Conservation (phyloP, 2,113 vertebrate genomes). For the Percopsis transmontana region DNA sequence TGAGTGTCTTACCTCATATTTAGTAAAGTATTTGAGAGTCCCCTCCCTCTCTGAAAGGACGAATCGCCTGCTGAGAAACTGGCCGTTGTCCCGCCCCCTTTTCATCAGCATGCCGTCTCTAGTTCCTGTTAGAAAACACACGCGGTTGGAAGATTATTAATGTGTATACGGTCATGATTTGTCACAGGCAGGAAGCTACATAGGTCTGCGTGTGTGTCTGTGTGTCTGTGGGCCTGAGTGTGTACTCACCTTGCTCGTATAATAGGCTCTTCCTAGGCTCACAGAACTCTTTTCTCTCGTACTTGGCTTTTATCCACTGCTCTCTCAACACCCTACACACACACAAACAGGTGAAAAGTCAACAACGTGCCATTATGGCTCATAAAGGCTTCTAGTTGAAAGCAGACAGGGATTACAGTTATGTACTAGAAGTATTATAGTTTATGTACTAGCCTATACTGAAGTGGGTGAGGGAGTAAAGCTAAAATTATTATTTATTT, state of each 20-base stretch:
- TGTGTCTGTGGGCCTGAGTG: not conserved
- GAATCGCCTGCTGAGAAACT: slow-evolving; percentile 86
- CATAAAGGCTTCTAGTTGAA: not conserved
- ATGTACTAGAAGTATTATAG: too few species aligned
- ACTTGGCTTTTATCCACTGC: slow-evolving; percentile 92
- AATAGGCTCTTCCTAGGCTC: slow-evolving; percentile 60
- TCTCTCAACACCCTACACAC: slow-evolving; percentile 82
- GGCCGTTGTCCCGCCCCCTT: slow-evolving; percentile 86
- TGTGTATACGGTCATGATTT: too few species aligned
- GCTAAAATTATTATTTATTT: too few species aligned
- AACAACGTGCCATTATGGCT: not conserved
- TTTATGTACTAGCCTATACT: too few species aligned
- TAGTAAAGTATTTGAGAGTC: slow-evolving; percentile 87
- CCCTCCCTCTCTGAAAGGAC: slow-evolving; percentile 86
- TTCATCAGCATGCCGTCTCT: slow-evolving; percentile 87
- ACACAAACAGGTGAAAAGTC: not conserved
- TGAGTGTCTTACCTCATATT: slow-evolving; percentile 82
- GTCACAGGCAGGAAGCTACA: not conserved
- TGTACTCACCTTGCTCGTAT: slow-evolving; percentile 80
- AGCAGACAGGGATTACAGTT: not conserved
- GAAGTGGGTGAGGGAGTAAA: too few species aligned
- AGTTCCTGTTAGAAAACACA: slow-evolving; percentile 65
- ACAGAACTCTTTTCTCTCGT: slow-evolving; percentile 85
- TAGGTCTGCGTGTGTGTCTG: not conserved
- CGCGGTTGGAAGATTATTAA: too few species aligned